Evolutionary conservation across 2,113 vertebrate species (phyloP).

Genomic region (Thinocorus orbignyianus): DNA sequence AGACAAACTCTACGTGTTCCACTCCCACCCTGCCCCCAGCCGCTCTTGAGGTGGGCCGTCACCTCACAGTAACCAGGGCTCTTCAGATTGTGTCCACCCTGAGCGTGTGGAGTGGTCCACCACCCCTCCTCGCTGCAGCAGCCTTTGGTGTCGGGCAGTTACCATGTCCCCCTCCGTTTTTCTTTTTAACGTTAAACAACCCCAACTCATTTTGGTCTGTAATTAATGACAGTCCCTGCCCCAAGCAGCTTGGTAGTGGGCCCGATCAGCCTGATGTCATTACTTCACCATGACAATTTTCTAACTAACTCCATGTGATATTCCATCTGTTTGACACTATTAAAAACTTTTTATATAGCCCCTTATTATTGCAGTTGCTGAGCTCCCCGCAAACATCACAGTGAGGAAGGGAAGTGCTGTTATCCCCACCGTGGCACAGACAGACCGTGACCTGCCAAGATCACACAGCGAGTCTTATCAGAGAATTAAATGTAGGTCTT

Average conservation of each 20-base stretch:
- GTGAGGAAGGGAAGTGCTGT: conserved; percentile 15
- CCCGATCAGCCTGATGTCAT: conserved; percentile 61
- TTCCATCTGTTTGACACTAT: conserved; percentile 55
- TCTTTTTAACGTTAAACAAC: not conserved
- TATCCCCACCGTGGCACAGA: not conserved
- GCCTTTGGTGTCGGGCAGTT: not conserved
- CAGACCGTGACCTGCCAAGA: not conserved
- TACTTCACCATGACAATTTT: conserved; percentile 43
- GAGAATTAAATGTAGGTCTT: not conserved
- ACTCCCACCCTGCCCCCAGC: not conserved
- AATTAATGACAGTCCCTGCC: conserved; percentile 52
- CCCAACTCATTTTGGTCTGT: not conserved
- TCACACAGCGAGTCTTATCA: not conserved
- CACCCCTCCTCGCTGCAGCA: not conserved
- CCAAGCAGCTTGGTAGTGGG: conserved; percentile 53
- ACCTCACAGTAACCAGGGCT: accelerated
- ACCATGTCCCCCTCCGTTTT: accelerated
- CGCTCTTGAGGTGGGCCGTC: not conserved
- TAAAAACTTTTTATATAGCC: conserved; percentile 30
- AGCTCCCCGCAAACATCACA: not conserved
- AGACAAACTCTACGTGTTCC: not conserved
- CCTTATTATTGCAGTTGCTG: conserved; percentile 12
- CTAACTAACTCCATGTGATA: conserved; percentile 56
- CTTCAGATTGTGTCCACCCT: accelerated
- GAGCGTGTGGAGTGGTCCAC: not conserved